Conservation (phyloP, 2,113 vertebrate genomes). For the Trematocara unimaculatum region DNA sequence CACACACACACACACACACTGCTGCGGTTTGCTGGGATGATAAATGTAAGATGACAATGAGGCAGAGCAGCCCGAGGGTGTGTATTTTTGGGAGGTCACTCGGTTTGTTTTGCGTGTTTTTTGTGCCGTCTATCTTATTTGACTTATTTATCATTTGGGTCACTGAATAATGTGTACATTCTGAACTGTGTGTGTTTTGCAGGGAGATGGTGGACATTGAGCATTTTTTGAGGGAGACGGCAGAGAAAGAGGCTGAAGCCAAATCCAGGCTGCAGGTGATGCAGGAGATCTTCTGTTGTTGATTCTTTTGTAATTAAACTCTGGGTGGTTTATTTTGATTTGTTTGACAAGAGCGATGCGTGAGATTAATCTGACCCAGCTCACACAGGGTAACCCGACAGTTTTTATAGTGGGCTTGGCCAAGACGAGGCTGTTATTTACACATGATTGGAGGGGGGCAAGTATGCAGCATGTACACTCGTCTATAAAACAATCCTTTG, state of each 20-base stretch:
- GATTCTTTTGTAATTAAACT: background rate
- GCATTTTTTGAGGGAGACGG: constrained; percentile 85
- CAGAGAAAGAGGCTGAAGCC: constrained; percentile 82
- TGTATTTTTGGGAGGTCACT: background rate
- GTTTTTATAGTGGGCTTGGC: background rate
- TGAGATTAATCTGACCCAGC: background rate
- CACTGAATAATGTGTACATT: background rate
- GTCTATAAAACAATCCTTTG: background rate
- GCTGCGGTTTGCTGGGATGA: background rate
- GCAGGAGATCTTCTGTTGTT: background rate
- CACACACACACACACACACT: background rate
- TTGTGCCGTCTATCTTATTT: background rate
- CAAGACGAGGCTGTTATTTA: background rate
- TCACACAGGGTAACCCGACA: background rate
- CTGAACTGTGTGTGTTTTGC: constrained; percentile 8
- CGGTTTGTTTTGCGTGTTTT: background rate
- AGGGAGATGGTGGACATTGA: constrained; percentile 90
- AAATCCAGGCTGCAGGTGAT: constrained; percentile 83
- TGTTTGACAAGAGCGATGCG: fast-evolving
- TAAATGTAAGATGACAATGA: constrained; percentile 5
- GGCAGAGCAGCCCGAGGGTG: background rate
- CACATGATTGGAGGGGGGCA: background rate
- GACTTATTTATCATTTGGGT: background rate
- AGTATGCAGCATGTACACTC: background rate
- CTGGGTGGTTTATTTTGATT: background rate